phyloP scores from a whole-genome alignment of 2,888 invertebrate genomes.

The Sericinus montela region DNA sequence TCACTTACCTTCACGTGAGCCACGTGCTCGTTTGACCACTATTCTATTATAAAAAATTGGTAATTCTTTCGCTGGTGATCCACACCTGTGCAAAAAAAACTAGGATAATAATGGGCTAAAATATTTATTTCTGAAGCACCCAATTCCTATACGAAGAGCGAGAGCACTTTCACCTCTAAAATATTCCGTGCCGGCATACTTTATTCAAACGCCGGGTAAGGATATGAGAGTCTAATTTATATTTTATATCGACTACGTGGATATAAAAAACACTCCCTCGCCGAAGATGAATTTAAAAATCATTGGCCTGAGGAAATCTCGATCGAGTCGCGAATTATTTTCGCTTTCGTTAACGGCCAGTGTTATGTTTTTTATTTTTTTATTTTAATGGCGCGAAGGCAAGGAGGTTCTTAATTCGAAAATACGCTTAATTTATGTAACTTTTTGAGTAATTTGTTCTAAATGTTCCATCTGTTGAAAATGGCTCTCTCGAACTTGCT shows the following conservation, averaged over 20 bases:
- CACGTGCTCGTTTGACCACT: too few species aligned
- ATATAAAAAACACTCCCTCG: slow-evolving; percentile 27
- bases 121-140: background rate
- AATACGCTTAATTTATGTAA: too few species aligned
- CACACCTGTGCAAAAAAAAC: too few species aligned
- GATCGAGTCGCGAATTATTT: slow-evolving; percentile 30
- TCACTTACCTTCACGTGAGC: too few species aligned
- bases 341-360: slow-evolving; percentile 21
- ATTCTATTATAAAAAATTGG: too few species aligned
- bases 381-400: too few species aligned
- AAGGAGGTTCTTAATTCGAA: too few species aligned
- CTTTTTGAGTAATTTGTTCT: too few species aligned
- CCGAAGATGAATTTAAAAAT: slow-evolving; percentile 34
- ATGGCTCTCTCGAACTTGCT: too few species aligned
- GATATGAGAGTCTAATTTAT: slow-evolving; percentile 35
- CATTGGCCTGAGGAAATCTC: slow-evolving; percentile 30
- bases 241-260: slow-evolving; percentile 30
- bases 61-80: too few species aligned
- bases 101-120: too few species aligned
- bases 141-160: background rate
- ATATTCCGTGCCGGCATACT: slow-evolving; percentile 26
- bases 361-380: background rate
- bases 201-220: slow-evolving; percentile 28
- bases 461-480: too few species aligned
- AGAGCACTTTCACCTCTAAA: slow-evolving; percentile 16